Conservation (phyloP, 2,888 invertebrate genomes). For the Sceliomorpha sp. region DNA sequence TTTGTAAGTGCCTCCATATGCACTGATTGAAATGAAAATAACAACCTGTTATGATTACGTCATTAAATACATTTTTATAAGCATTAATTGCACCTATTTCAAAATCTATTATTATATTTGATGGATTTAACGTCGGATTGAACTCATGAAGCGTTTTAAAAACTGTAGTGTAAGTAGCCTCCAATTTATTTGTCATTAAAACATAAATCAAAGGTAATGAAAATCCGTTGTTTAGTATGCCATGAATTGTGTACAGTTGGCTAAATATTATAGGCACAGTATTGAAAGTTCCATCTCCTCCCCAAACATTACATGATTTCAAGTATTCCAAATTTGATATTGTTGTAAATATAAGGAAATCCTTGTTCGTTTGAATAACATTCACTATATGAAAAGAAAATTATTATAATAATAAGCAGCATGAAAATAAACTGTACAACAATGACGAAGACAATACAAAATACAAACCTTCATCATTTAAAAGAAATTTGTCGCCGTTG, state of each 20-base stretch:
- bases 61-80: background rate
- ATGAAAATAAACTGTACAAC: no score
- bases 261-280: background rate
- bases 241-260: slow-evolving; percentile 9
- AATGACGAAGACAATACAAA: background rate
- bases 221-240: background rate
- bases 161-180: background rate
- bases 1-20: slow-evolving; percentile 9
- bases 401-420: slow-evolving; percentile 3
- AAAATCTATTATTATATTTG: slow-evolving; percentile 3
- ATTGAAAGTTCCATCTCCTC: slow-evolving; percentile 1
- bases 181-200: background rate
- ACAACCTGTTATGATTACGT: slow-evolving; percentile 5
- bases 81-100: slow-evolving; percentile 12
- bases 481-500: slow-evolving; percentile 4
- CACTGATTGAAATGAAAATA: slow-evolving; percentile 14
- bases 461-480: slow-evolving; percentile 5
- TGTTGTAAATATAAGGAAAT: slow-evolving; percentile 7
- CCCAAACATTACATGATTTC: background rate
- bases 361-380: slow-evolving; percentile 1
- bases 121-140: background rate
- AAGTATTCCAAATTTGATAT: background rate
- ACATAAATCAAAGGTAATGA: slow-evolving; percentile 2
- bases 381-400: slow-evolving; percentile 9
- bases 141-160: background rate